Percentiles rank a stretch among this genome's conserved stretches.
phyloP scores from a whole-genome alignment of 2,888 invertebrate species.

The Linnaemya tessellans region DNA sequence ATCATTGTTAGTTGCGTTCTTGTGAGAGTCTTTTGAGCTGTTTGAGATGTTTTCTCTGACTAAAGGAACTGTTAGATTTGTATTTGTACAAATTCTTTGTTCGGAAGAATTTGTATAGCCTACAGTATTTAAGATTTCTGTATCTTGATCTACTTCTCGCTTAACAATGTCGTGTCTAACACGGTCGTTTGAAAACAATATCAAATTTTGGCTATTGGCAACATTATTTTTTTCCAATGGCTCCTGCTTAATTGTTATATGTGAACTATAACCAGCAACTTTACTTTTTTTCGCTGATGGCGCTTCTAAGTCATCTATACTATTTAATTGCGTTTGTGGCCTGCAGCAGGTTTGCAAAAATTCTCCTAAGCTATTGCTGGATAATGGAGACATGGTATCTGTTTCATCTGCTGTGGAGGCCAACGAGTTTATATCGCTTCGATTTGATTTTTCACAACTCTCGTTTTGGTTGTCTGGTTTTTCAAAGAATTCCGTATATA shows the following conservation, averaged over 20 bases:
- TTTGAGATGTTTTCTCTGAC: background rate
- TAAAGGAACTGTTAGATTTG: background rate
- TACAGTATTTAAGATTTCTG: background rate
- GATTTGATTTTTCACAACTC: background rate
- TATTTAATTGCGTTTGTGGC: background rate
- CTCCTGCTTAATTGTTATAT: constrained; percentile 23
- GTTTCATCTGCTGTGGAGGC: constrained; percentile 23
- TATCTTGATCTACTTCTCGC: constrained; percentile 9
- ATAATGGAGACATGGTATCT: constrained; percentile 37
- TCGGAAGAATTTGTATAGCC: background rate
- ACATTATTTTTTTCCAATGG: background rate
- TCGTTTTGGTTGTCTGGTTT: constrained; percentile 23
- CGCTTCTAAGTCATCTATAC: constrained; percentile 3
- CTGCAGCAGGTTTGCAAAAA: constrained; percentile 52
- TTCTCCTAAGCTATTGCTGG: constrained; percentile 48
- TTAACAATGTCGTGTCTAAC: background rate
- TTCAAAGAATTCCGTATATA: constrained; percentile 56
- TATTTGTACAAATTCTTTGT: background rate
- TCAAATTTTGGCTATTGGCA: background rate
- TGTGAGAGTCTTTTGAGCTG: background rate
- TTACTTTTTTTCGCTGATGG: constrained; percentile 26
- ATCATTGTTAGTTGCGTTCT: constrained; percentile 22
- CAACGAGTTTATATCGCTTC: constrained; percentile 6
- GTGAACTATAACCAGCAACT: background rate
- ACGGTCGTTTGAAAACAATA: background rate